Evolutionary conservation across 1,140 invertebrate genomes (phyloP), one percentile per base, ranked within the genome.

Genomic region (Halictus rubicundus): DNA sequence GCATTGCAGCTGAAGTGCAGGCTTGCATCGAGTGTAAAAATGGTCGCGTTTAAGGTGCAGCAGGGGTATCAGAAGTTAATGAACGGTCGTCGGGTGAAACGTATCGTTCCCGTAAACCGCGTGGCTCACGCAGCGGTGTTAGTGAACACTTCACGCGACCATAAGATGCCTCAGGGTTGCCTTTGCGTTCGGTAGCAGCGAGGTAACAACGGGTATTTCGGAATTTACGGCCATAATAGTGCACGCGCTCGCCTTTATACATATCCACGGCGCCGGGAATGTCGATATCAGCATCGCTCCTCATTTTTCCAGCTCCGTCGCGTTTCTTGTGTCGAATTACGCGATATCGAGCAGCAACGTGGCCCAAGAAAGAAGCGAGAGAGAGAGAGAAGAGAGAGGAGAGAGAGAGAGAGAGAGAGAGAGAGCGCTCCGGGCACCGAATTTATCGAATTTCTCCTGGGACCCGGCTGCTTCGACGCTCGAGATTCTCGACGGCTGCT

Each of bases 381-480:
- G 12, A 10, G 49, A 52, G 49, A 52, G 49, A 52, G 14, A 6
- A 19, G 49, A 54, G 19, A 46, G 42, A 12, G 10, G 42, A 46
- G 42, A 12, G 42, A 46, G 25, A 27, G 49, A 52, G 21, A 5
- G 49, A 54, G 49, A 52, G 16, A 52, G 14, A 19, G 8, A 6
- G 21, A n/a, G 37, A 23, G 61, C 66, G 52, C 63, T 66, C 19
- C 14, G 32, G 37, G 68, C 79, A 54, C 69, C 78, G 66, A 82
- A 82, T 82, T 82, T 82, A 80, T 82, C 57, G 81, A 82, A 82
- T 80, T 74, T 74, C 81, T 75, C 77, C 39, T 21, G 81, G 71
- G 81, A 82, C n/a, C 37, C 64, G 27, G 32, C 69, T 19, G 76
- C 68, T 57, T 69, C 46, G 49, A 68, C 49, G 61, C 32, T 81